Evolutionary conservation across 1,140 invertebrate species (phyloP).

Genomic region (Bombus picipes): DNA sequence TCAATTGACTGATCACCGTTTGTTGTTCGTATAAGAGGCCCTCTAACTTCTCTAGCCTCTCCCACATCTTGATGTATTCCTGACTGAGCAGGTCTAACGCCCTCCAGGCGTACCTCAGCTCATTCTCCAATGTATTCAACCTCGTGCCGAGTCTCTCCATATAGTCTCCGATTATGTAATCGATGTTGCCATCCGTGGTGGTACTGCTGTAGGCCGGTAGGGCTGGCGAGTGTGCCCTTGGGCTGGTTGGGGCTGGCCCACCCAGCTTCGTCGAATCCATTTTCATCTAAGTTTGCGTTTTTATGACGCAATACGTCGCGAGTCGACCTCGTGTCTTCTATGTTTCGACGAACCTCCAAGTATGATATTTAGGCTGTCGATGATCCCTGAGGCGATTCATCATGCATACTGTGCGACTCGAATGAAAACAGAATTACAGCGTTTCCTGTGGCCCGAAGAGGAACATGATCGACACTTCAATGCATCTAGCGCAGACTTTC

Average conservation of each 20-base stretch:
- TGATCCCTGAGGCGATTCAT: conserved; percentile 66
- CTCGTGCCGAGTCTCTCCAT: conserved; percentile 94
- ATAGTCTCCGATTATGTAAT: conserved; percentile 91
- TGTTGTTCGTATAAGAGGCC: conserved; percentile 94
- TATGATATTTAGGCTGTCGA: conserved; percentile 40
- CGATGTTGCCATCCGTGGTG: conserved; percentile 80
- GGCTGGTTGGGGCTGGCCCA: conserved; percentile 65
- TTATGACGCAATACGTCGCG: conserved; percentile 14
- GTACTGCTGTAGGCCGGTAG: conserved; percentile 69
- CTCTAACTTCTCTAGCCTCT: conserved; percentile 95
- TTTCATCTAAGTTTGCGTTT: conserved; percentile 43
- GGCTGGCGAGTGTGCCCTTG: conserved; percentile 67
- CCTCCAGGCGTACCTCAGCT: conserved; percentile 95
- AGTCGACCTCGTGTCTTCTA: not conserved
- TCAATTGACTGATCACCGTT: conserved; percentile 93
- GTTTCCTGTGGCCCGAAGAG: conserved; percentile 66
- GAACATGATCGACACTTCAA: conserved; percentile 67
- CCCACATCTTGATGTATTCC: conserved; percentile 97
- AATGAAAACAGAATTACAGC: conserved; percentile 58
- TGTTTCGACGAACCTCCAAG: conserved; percentile 29
- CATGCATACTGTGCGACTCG: conserved; percentile 39
- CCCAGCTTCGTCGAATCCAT: conserved; percentile 76
- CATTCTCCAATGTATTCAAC: conserved; percentile 93
- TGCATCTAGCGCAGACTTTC: conserved; percentile 38
- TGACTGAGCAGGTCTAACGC: conserved; percentile 94